Conservation (phyloP, 2,888 invertebrate species). For the Vannuccia rotundouncinata region DNA sequence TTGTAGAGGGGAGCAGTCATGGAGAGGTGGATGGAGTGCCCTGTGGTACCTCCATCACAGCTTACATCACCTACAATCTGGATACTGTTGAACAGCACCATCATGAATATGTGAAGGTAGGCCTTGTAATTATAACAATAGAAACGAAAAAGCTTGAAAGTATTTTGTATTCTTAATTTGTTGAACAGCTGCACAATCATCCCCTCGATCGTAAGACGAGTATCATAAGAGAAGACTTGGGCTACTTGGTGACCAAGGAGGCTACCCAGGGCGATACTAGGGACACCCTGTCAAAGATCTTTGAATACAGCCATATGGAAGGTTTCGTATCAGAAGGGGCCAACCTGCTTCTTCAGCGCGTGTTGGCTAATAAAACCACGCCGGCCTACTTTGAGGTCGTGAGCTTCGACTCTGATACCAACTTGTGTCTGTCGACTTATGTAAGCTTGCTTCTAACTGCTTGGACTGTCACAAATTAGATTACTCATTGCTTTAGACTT, state of each 20-base stretch:
- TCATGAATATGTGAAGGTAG: constrained; percentile 56
- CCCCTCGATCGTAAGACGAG: constrained; percentile 55
- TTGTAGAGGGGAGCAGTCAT: constrained; percentile 56
- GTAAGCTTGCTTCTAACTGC: constrained; percentile 47
- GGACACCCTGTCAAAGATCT: constrained; percentile 33
- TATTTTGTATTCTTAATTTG: background rate
- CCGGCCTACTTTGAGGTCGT: constrained; percentile 49
- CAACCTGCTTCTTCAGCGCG: constrained; percentile 53
- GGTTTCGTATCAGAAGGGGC: constrained; percentile 56
- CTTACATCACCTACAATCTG: constrained; percentile 50
- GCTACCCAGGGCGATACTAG: constrained; percentile 52
- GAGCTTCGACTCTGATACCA: constrained; percentile 54
- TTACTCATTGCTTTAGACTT: too few species aligned
- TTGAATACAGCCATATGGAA: constrained; percentile 44
- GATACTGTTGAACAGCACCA: constrained; percentile 56
- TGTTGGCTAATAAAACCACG: constrained; percentile 50
- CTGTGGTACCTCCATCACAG: constrained; percentile 55
- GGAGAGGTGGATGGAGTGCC: constrained; percentile 55
- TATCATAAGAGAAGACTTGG: constrained; percentile 47
- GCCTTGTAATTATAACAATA: background rate
- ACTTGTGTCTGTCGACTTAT: constrained; percentile 51
- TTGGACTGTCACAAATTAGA: background rate
- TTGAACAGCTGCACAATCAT: constrained; percentile 53
- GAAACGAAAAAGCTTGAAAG: background rate
- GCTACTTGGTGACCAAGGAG: constrained; percentile 49